A percentile compares a stretch with the other conserved stretches of the same genome.
Conservation (phyloP, 2,113 vertebrate genomes). For the Eulemur rufifrons region DNA sequence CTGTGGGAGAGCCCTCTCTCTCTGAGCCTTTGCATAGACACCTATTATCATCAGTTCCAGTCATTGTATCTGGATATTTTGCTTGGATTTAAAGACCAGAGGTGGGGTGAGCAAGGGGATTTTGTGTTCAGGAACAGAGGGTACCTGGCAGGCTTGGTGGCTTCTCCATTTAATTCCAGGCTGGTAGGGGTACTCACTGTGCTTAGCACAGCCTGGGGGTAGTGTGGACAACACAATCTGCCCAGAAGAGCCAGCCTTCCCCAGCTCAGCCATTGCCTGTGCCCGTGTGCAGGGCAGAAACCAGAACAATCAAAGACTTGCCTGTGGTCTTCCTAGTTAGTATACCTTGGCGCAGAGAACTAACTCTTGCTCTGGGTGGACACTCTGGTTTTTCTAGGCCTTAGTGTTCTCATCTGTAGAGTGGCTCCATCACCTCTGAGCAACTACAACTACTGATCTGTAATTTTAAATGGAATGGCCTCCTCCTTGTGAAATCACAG, state of each 20-base stretch:
- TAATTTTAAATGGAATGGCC: not conserved
- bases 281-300: not conserved
- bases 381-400: not conserved
- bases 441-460: not conserved
- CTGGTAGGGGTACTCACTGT: slow-evolving; percentile 5
- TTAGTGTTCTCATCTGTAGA: not conserved
- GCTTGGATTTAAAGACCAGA: slow-evolving; percentile 60
- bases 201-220: not conserved
- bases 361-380: not conserved
- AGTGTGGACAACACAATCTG: not conserved
- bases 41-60: slow-evolving; percentile 31
- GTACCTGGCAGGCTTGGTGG: not conserved
- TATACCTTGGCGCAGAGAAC: not conserved
- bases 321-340: not conserved
- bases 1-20: not conserved
- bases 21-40: not conserved
- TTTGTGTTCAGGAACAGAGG: slow-evolving; percentile 57
- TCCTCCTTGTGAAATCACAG: not conserved
- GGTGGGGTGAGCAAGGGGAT: slow-evolving; percentile 60
- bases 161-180: slow-evolving; percentile 18
- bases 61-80: slow-evolving; percentile 56
- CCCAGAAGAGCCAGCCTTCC: not conserved
- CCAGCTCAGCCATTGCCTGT: not conserved
- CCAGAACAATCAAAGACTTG: accelerated
- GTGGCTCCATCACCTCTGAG: not conserved